Percentiles rank a stretch among this genome's conserved stretches.
These are phyloP conservation scores for Oncorhynchus keta DNA, from an alignment of 2,113 vertebrate species.

Conservation along the genomic window DNA sequence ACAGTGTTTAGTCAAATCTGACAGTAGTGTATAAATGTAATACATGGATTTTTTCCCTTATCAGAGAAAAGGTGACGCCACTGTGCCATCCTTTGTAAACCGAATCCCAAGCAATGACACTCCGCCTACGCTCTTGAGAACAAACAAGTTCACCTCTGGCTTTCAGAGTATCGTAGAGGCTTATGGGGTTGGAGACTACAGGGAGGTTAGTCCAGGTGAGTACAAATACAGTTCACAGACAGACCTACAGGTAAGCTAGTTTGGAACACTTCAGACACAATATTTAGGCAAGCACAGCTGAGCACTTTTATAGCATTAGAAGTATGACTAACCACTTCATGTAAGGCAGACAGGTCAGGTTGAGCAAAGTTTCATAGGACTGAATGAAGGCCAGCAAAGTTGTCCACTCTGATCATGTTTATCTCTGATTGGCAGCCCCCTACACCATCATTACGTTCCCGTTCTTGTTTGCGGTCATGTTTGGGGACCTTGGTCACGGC, in stretches of 20 bases:
- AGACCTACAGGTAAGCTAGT: neutral
- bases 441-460: slow-evolving; percentile 96
- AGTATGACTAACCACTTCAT: too few relatives aligned
- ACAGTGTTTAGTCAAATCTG: neutral
- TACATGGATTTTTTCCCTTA: neutral
- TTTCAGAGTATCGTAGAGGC: slow-evolving; percentile 98
- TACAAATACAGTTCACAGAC: neutral
- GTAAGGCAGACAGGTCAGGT: too few relatives aligned
- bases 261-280: too few relatives aligned
- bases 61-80: slow-evolving; percentile 89
- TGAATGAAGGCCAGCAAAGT: neutral
- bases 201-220: slow-evolving; percentile 95
- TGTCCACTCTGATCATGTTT: neutral
- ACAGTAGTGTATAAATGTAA: neutral
- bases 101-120: slow-evolving; percentile 87
- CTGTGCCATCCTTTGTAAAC: slow-evolving; percentile 92
- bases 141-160: slow-evolving; percentile 94
- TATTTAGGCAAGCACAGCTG: too few relatives aligned
- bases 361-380: neutral
- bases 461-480: slow-evolving; percentile 99
- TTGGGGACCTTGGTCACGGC: slow-evolving; percentile 93
- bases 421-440: slow-evolving; percentile 76
- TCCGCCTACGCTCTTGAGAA: slow-evolving; percentile 88
- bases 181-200: slow-evolving; percentile 91
- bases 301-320: too few relatives aligned